A percentile compares a stretch with the other conserved stretches of the same genome.
These are phyloP conservation scores for Myotis findleyi DNA, from an alignment of 2,797 vertebrate genomes.

Conservation along the genomic window DNA sequence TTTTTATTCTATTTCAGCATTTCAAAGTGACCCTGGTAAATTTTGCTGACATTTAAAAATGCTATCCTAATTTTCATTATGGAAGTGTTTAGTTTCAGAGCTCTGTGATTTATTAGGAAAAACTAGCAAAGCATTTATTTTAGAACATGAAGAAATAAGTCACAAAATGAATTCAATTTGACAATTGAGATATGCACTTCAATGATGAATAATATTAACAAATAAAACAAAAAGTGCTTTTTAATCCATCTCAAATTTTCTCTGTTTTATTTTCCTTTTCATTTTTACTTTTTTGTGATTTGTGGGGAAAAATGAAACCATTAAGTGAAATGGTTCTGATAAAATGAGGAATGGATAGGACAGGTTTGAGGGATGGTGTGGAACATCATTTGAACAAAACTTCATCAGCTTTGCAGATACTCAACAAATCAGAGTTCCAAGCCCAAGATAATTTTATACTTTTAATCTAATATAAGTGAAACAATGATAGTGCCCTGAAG, in stretches of 20 bases:
- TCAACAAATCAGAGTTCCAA: not conserved
- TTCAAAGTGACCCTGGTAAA: not conserved
- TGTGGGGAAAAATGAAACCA: slow-evolving; percentile 61
- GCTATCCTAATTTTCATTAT: not conserved
- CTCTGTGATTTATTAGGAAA: not conserved
- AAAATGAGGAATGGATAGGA: slow-evolving; percentile 49
- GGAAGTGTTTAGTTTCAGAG: not conserved
- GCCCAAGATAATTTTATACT: not conserved
- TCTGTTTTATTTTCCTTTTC: not conserved
- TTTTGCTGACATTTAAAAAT: slow-evolving; percentile 51
- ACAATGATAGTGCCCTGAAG: not conserved
- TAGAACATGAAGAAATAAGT: slow-evolving; percentile 16
- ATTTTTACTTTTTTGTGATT: slow-evolving; percentile 57
- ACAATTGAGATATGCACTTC: not conserved
- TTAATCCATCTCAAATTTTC: slow-evolving; percentile 53
- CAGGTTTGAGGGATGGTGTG: not conserved
- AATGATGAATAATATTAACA: not conserved
- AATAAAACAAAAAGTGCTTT: not conserved
- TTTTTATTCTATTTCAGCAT: not conserved
- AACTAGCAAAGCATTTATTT: not conserved
- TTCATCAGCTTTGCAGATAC: not conserved
- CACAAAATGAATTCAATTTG: not conserved
- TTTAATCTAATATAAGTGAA: not conserved
- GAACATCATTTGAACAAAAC: not conserved
- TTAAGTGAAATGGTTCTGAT: not conserved